These are phyloP conservation scores for Sinosuthora webbiana DNA, from an alignment of 2,113 vertebrate genomes.

Conservation along the genomic window DNA sequence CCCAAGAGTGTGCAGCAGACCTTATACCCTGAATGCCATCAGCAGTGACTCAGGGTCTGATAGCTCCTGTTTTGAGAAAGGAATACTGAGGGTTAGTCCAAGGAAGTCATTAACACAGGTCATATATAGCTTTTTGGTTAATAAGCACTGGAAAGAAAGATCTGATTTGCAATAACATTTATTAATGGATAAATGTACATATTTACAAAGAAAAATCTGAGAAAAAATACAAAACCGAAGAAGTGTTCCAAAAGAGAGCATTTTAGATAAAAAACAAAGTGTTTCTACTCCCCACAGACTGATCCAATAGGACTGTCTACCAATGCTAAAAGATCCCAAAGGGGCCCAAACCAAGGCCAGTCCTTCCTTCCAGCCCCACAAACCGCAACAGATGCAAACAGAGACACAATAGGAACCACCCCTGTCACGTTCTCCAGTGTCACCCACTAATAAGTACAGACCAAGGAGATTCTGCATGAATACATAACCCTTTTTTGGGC, in stretches of 20 bases:
- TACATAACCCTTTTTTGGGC: neutral
- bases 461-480: neutral
- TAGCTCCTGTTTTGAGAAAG: neutral
- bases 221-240: slow-evolving; percentile 64
- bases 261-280: slow-evolving; percentile 53
- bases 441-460: neutral
- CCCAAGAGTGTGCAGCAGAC: neutral
- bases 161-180: slow-evolving; percentile 62
- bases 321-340: neutral
- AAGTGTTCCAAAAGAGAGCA: slow-evolving; percentile 55
- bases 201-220: slow-evolving; percentile 65
- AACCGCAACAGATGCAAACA: neutral
- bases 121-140: neutral
- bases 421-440: neutral
- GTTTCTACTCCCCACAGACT: slow-evolving; percentile 15
- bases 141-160: slow-evolving; percentile 53
- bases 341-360: neutral
- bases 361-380: neutral
- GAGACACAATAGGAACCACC: neutral
- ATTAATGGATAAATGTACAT: slow-evolving; percentile 66
- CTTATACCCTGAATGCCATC: neutral
- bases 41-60: neutral
- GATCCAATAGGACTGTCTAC: neutral
- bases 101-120: neutral
- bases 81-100: neutral